Evolutionary conservation across 2,888 invertebrate species (phyloP).

Genomic region (Pristionchus mayeri): DNA sequence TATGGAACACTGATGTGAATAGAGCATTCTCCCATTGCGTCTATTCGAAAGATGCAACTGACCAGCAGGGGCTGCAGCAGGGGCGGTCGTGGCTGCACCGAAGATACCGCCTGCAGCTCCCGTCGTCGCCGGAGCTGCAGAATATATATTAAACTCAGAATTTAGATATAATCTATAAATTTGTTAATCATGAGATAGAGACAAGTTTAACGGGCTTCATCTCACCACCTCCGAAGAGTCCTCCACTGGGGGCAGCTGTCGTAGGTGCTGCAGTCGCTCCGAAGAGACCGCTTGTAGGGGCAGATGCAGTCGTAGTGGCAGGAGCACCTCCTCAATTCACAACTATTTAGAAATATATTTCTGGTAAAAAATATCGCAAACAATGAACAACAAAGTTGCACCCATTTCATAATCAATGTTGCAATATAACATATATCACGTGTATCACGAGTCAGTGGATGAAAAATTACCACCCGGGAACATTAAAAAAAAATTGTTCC

Average conservation of each 20-base stretch:
- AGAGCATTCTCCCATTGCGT: too few species aligned
- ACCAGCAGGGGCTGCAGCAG: conserved; percentile 35
- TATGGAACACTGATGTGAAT: too few species aligned
- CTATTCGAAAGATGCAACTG: neutral
- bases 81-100: conserved; percentile 28
- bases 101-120: conserved; percentile 25
- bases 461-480: too few species aligned
- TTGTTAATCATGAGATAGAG: neutral
- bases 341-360: too few species aligned
- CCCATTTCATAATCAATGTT: too few species aligned
- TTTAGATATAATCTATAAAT: neutral
- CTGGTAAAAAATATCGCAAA: too few species aligned
- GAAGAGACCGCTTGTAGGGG: conserved; percentile 2
- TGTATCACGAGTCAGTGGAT: too few species aligned
- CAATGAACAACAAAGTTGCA: too few species aligned
- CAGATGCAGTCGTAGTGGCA: neutral
- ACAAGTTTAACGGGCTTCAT: neutral
- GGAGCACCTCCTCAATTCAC: neutral
- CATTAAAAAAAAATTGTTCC: too few species aligned
- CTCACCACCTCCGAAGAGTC: neutral
- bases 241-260: conserved; percentile 1
- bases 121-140: neutral
- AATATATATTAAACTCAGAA: neutral
- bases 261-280: conserved; percentile 20
- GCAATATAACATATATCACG: too few species aligned